Evolutionary conservation across 1,140 invertebrate species (phyloP).

Genomic region (Magallana gigas): DNA sequence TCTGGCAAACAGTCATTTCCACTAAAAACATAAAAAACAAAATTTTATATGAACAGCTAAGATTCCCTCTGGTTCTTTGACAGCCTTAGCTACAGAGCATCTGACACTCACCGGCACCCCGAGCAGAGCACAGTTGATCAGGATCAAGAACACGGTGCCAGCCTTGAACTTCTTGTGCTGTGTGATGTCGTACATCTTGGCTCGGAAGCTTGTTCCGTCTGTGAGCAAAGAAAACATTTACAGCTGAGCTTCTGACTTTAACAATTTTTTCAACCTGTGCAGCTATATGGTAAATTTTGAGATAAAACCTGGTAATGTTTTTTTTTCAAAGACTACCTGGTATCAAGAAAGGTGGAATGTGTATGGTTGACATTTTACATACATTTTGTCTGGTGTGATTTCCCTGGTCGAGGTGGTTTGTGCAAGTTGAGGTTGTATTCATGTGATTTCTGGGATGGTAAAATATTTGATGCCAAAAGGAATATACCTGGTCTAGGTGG

Average conservation of each 20-base stretch:
- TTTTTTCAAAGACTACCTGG: too few relatives aligned
- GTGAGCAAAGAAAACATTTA: not conserved
- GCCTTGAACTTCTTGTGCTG: conserved; percentile 98
- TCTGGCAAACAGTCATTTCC: too few relatives aligned
- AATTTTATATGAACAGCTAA: too few relatives aligned
- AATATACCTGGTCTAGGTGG: conserved; percentile 86
- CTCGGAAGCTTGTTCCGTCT: conserved; percentile 84
- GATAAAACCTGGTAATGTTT: too few relatives aligned
- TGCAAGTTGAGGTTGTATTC: not conserved
- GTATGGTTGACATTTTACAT: too few relatives aligned
- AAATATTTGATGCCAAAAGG: too few relatives aligned
- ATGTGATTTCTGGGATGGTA: not conserved
- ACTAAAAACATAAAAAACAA: too few relatives aligned
- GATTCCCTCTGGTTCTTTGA: not conserved
- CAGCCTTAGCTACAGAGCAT: not conserved
- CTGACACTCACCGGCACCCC: conserved; percentile 89
- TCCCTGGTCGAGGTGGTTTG: not conserved
- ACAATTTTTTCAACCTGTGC: too few relatives aligned
- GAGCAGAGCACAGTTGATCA: conserved; percentile 94
- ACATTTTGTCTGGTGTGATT: not conserved
- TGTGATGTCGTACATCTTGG: conserved; percentile 98
- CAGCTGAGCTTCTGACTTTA: too few relatives aligned
- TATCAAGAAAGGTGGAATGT: too few relatives aligned
- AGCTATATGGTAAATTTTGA: too few relatives aligned
- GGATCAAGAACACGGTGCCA: conserved; percentile 93